Base-by-base conservation (phyloP, 2,888 invertebrate species). In the Agrilus biguttatus region DNA sequence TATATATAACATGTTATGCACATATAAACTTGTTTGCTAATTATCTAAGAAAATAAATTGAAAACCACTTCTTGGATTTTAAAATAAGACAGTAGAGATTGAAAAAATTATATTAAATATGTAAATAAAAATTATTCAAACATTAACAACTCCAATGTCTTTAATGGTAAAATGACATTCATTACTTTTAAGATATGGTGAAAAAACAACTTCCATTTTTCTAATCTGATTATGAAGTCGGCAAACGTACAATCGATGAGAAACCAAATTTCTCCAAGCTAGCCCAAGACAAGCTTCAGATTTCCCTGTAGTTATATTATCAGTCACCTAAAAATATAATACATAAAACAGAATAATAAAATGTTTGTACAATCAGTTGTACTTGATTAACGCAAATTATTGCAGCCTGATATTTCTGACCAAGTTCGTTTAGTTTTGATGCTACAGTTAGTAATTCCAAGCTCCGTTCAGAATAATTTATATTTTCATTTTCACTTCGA, bases 321-420 rank as follows among this genome's bases (percentile, higher is more conserved):
- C 62, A 33, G 64, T 56, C 12, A 67, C 63, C 66, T 67, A 48
- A 46, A 51, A 50, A 42, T 43, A 10, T 10, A 10, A 28, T 28
- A 45, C n/a, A 21, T 28, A 45, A 34, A 48, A 42, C 6, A 33
- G 39, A 14, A 14, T 36, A 21, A 8, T 40, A 43, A 35, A n/a
- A n/a, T n/a, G n/a, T n/a, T 33, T 33, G 14, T 33, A 12, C 17
- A 8, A 10, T 23, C 3, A 5, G 17, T 23, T 17, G 38, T 58
- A 83, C 83, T 71, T 86, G 85, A 67, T 86, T 86, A 3, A 78
- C 72, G 56, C 82, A 81, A 39, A 86, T 60, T 36, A 83, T 65
- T 7, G 74, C 75, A 41, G 78, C 63, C 17, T 72, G 65, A 56
- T 74, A 65, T 43, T 71, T 64, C 21, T 66, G 63, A 10, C 73